Base-by-base conservation (phyloP, 2,888 invertebrate species). In the Napeogenes sylphis region DNA sequence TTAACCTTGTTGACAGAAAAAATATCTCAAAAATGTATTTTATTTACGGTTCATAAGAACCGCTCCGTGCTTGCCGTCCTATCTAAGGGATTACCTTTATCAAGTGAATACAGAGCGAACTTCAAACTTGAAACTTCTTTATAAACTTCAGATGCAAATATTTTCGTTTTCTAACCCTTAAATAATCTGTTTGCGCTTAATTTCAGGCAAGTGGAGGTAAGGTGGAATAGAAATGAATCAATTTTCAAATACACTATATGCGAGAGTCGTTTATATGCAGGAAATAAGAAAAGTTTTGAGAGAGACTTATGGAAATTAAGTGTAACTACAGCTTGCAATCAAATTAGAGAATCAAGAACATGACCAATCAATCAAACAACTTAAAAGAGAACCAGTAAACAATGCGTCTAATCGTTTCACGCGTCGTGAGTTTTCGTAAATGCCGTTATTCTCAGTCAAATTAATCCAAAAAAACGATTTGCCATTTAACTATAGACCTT, bases 351-450 rank as follows among this genome's bases (percentile, higher is more conserved):
- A 51, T 51, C 30, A 21, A 51, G 30, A 51, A 30, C 30, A 51
- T 30, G 51, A 51, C 21, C 30, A 30, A 63, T 63, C 63, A 65
- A 67, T 67, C 67, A 67, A 67, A 55, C 45, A 56, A 54, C 67
- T 59, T 45, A 51, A 59, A 47, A 47, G 46, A 58, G 61, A 55
- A 56, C 47, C 67, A 58, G 59, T 57, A 61, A 62, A 70, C 69
- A 68, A 69, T 64, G 65, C 69, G 59, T 47, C 63, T 68, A 72
- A 72, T 70, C 65, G 71, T 55, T 72, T 70, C 68, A 71, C 72
- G 72, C 70, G 61, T 67, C 71, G 62, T 57, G 60, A 63, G 63
- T 59, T 63, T 59, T 62, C 64, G 51, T 70, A 64, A 71, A 71
- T 63, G 59, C 64, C 62, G 65, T 64, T 65, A 67, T 70, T 69